These are phyloP conservation scores for Schrankia costaestrigalis DNA, from an alignment of 2,888 invertebrate genomes.

Conservation along the genomic window DNA sequence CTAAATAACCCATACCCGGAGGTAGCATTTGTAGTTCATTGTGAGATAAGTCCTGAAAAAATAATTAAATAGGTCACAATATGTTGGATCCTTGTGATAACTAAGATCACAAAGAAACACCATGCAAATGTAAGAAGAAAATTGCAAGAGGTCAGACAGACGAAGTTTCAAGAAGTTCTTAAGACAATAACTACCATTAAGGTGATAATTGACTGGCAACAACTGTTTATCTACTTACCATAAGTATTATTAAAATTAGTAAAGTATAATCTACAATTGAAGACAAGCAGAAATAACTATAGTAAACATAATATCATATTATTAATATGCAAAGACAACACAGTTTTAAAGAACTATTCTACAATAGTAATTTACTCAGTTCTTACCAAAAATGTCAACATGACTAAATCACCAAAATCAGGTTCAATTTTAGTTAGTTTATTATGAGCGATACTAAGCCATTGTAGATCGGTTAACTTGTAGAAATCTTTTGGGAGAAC, in stretches of 20 bases:
- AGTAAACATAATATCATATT: too few species aligned
- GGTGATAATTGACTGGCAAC: too few species aligned
- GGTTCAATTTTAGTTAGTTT: conserved; percentile 83
- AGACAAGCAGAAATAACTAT: neutral
- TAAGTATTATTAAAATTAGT: too few species aligned
- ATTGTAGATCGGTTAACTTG: conserved; percentile 84
- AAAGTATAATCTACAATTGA: too few species aligned
- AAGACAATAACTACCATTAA: too few species aligned
- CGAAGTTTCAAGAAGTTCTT: too few species aligned
- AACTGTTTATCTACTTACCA: too few species aligned
- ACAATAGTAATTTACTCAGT: neutral
- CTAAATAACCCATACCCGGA: conserved; percentile 90
- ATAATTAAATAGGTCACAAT: neutral
- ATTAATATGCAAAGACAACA: neutral
- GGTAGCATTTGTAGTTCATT: conserved; percentile 88
- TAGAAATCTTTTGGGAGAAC: conserved; percentile 84
- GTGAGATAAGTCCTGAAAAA: conserved; percentile 87
- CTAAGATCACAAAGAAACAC: neutral
- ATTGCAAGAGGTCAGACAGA: too few species aligned
- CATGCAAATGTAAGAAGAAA: too few species aligned
- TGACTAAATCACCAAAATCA: conserved; percentile 88
- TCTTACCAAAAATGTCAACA: conserved; percentile 81
- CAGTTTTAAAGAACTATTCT: neutral
- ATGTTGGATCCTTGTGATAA: neutral
- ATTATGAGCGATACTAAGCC: conserved; percentile 89